Evolutionary conservation across 2,113 vertebrate species (phyloP), one percentile per base, ranked within the genome.

Genomic region (Cygnus buccinator): DNA sequence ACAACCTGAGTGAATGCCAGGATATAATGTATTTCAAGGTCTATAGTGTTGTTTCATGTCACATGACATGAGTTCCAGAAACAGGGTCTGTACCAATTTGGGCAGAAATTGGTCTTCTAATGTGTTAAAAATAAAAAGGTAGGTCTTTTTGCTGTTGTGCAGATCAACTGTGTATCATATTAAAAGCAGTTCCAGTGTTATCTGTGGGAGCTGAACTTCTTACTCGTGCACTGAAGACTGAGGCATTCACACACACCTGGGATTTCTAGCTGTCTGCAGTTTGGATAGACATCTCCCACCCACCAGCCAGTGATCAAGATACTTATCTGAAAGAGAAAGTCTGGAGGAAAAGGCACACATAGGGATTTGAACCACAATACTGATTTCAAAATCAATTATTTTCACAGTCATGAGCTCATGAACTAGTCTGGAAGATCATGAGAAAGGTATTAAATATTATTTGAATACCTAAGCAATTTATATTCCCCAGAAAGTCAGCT

Each of bases 21-120:
- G 18, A 13, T 62, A 54, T 17, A 75, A 11, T 21, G 11, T 18
- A 35, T 71, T 78, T 41, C 35, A 89, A 93, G 55, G 44, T 9
- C 28, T 62, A 18, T 10, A 55, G 21, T 68, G 3, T 7, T 84
- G 2, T 23, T 67, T 68, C 0, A 0, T 75, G 39, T 26, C 28
- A 61, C 7, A 11, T 57, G 43, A 13, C 31, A 23, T 33, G n/a
- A 82, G 4, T 72, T 86, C 17, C 65, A 89, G 91, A 84, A 74
- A 46, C 6, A 43, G 66, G 79, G 22, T 12, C n/a, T 10, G 1
- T n/a, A 48, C 25, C 3, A 5, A 31, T 52, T 72, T 72, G 37
- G 18, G 23, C 20, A 76, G 74, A 67, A 46, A 33, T 9, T 25
- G 11, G 6, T 71, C 63, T 43, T 4, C 11, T 83, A 20, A 28